Conservation (phyloP, 1,140 invertebrate genomes). For the Leptinotarsa lineolata region DNA sequence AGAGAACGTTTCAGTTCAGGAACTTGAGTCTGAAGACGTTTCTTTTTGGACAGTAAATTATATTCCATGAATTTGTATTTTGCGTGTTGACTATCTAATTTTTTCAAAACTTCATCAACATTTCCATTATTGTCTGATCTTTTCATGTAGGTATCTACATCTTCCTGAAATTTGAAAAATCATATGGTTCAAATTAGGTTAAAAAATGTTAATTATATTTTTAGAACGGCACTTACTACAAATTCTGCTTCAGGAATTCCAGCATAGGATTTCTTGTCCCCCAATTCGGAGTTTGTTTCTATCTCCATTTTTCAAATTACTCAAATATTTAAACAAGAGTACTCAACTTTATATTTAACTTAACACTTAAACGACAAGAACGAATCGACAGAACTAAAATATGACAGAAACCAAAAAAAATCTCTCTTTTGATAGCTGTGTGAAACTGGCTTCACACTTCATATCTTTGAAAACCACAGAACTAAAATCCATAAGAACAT, state of each 20-base stretch:
- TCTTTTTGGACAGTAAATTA: constrained; percentile 82
- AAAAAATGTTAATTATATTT: constrained; percentile 22
- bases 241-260: constrained; percentile 82
- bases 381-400: no score
- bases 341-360: background rate
- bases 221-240: constrained; percentile 65
- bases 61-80: constrained; percentile 98
- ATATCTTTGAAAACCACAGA: no score
- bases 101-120: constrained; percentile 81
- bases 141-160: constrained; percentile 93
- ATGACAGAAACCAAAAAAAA: no score
- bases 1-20: constrained; percentile 91
- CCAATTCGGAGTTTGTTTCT: constrained; percentile 38
- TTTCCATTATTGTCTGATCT: constrained; percentile 77
- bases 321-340: background rate
- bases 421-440: no score
- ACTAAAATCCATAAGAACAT: no score
- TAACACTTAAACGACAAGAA: no score
- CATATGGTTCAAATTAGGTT: constrained; percentile 32
- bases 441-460: no score
- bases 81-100: constrained; percentile 87
- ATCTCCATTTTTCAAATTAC: background rate
- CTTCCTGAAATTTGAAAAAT: constrained; percentile 71
- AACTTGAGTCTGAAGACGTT: constrained; percentile 85
- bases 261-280: constrained; percentile 72